phyloP scores from a whole-genome alignment of 2,113 vertebrate genomes.

The Neoarius graeffei region DNA sequence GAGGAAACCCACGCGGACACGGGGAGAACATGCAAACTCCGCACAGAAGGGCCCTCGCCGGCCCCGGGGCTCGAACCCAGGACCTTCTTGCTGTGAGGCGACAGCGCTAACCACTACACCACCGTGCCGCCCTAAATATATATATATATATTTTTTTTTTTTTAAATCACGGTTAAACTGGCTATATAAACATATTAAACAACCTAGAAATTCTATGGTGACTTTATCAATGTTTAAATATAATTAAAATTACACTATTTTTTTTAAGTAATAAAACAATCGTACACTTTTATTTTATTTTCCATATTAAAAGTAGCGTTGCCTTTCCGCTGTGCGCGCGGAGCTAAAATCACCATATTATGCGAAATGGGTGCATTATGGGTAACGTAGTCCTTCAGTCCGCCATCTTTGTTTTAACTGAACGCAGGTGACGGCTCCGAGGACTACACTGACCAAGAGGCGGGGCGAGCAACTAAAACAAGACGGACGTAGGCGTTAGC shows the following conservation, averaged over 20 bases:
- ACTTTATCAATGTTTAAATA: not conserved
- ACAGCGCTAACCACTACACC: too few relatives aligned
- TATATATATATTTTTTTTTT: too few relatives aligned
- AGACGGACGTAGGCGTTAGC: slow-evolving; percentile 32
- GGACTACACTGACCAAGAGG: slow-evolving; percentile 53
- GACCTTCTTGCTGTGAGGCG: too few relatives aligned
- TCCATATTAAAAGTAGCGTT: not conserved
- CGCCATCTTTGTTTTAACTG: not conserved
- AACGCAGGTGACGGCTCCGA: not conserved
- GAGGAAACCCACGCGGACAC: too few relatives aligned
- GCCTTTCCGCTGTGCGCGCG: not conserved
- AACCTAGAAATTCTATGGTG: not conserved
- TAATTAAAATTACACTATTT: not conserved
- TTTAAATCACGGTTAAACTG: not conserved
- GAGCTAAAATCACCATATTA: not conserved
- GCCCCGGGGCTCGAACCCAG: too few relatives aligned
- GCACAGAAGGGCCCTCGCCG: too few relatives aligned
- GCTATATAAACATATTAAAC: not conserved
- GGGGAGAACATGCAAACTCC: too few relatives aligned
- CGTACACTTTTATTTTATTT: not conserved
- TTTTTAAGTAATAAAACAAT: not conserved
- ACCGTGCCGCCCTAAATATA: too few relatives aligned
- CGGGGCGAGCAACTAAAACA: not conserved
- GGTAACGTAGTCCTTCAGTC: slow-evolving; percentile 44
- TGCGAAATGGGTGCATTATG: not conserved